phyloP scores from a whole-genome alignment of 2,888 invertebrate genomes.

The Tolmerus cingulatus region DNA sequence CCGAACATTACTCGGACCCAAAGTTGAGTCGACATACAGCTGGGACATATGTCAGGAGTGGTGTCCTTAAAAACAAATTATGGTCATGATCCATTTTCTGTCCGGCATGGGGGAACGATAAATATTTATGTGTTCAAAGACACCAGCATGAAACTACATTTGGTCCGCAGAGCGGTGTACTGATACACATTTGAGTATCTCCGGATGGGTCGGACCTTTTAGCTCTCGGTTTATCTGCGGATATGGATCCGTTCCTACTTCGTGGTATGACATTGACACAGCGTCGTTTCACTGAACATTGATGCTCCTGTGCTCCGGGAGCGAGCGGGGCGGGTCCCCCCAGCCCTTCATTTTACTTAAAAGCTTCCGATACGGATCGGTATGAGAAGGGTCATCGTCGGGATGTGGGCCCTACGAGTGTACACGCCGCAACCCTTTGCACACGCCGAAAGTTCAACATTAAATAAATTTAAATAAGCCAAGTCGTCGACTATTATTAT shows the following conservation, averaged over 20 bases:
- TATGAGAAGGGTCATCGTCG: slow-evolving; percentile 6
- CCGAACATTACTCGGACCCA: slow-evolving; percentile 10
- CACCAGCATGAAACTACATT: slow-evolving; percentile 27
- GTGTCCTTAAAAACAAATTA: slow-evolving; percentile 43
- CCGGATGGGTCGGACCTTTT: slow-evolving; percentile 24
- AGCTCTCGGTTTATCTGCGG: slow-evolving; percentile 25
- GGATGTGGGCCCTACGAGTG: not conserved
- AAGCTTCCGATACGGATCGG: slow-evolving; percentile 10
- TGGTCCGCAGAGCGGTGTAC: not conserved
- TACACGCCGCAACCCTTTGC: not conserved
- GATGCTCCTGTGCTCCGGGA: not conserved
- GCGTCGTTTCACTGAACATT: slow-evolving; percentile 17
- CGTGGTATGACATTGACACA: slow-evolving; percentile 32
- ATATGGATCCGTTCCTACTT: slow-evolving; percentile 7
- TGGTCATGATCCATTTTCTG: slow-evolving; percentile 43
- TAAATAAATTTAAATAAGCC: not conserved
- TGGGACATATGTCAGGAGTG: slow-evolving; percentile 39
- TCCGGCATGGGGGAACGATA: slow-evolving; percentile 13
- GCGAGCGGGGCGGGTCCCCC: not conserved
- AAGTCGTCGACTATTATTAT: not conserved
- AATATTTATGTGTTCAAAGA: slow-evolving; percentile 39
- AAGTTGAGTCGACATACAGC: slow-evolving; percentile 30
- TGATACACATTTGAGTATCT: slow-evolving; percentile 16
- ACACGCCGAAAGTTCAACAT: not conserved
- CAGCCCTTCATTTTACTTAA: slow-evolving; percentile 29